Evolutionary conservation across 2,113 vertebrate species (phyloP), one percentile per base, ranked within the genome.

Genomic region (Microcebus tavaratra): DNA sequence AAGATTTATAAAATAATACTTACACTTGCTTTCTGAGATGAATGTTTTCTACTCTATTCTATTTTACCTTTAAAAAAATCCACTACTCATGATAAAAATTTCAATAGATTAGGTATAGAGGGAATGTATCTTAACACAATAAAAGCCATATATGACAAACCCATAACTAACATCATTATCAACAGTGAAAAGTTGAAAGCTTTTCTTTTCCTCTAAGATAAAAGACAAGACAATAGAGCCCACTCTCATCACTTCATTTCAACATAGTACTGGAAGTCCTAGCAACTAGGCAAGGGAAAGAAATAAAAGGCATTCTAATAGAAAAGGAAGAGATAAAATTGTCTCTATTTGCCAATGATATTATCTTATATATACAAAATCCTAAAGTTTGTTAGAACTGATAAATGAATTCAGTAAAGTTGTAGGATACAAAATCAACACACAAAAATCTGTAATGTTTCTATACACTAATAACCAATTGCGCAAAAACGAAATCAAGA

Each of bases 11-110:
- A 93, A 85, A 79, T 25, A 42, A 25, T 42, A 63, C 5, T 81
- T 72, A 70, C 0, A 21, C 31, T 86, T 34, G 72, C 68, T 88
- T 84, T 89, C 61, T 72, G 23, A 89, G 61, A 88, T 42, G 17
- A 95, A 82, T 53, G 15, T 63, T 93, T 96, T 61, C 85, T 78
- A 89, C 27, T 94, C 42, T 55, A 42, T 80, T 34, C 39, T 48
- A 80, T 63, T 84, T 84, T 53, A 68, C 8, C 9, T 29, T 76
- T 34, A 0, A 45, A 81, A 81, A 91, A 81, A 45, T 18, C 5
- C 21, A 39, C 78, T 55, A 34, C n/a, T 61, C 57, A 82, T 61
- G 57, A 61, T 27, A 42, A 61, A 82, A 34, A 70, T 6, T 12
- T 73, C 12, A 45, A 27, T 39, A 73, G 39, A 45, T 45, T 45